These are phyloP conservation scores for Pherbina coryleti DNA, from an alignment of 2,888 invertebrate genomes.

Conservation along the genomic window DNA sequence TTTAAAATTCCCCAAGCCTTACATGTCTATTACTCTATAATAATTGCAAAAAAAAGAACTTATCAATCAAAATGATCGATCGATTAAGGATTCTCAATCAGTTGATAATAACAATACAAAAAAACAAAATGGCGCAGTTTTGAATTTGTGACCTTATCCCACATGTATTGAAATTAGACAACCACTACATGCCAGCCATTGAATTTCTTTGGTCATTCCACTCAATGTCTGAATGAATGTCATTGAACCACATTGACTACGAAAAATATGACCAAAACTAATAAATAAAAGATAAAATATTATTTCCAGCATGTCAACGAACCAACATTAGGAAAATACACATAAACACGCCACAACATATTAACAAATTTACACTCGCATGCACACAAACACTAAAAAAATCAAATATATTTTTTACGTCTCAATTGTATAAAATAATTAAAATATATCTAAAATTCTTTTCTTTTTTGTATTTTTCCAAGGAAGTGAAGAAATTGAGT, in stretches of 20 bases:
- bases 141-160: no score
- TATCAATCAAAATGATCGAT: no score
- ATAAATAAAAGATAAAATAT: conserved; percentile 13
- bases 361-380: not conserved
- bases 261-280: not conserved
- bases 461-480: not conserved
- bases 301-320: not conserved
- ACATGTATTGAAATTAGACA: not conserved
- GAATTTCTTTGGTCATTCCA: not conserved
- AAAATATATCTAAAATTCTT: no score
- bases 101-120: no score
- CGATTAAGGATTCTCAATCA: no score
- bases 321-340: not conserved
- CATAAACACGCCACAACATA: not conserved
- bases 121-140: no score
- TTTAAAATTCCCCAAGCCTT: no score
- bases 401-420: not conserved
- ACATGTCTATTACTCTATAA: no score
- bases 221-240: not conserved
- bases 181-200: not conserved
- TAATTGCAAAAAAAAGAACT: no score
- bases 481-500: not conserved
- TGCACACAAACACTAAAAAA: not conserved
- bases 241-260: conserved; percentile 6
- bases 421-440: not conserved